Base-by-base conservation (phyloP, 2,113 vertebrate genomes). In the Rhinogobius similis region DNA sequence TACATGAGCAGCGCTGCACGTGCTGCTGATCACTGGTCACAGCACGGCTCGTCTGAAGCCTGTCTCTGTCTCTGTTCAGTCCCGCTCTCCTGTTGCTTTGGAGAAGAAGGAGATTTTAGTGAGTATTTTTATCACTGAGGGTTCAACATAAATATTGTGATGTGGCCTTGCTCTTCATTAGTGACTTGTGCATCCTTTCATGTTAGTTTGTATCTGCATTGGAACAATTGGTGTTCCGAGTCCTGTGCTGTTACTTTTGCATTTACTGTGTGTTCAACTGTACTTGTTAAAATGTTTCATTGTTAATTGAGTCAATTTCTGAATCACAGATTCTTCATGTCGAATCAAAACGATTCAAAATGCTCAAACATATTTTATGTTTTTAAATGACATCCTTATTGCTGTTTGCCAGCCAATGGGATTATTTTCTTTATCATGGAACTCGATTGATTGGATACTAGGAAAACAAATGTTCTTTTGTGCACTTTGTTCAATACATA, bases 71-170 rank as follows among this genome's bases (percentile, higher is more conserved):
- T 84, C 80, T 87, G 88, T 87, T 77, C 81, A 94, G 93, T 94
- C 89, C 92, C 90, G 53, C 92, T 94, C 77, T 93, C 93, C 85
- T 94, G 93, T 94, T 94, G 93, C 92, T 93, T 94, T 87, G 93
- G 93, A 87, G 93, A 94, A 86, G 93, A 93, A 87, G 85, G 88
- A 82, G 93, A 94, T 86, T 94, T 94, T 84, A 93, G 92, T 93
- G 92, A 94, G 92, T 94, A 92, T 91, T 27, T 27, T 56, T 14
- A 56, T 87, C 85, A 87, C 91, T 89, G 91, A 84, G 73, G 82
- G 76, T 62, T 82, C 69, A 41, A 68, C 24, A 55, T 78, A 26
- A 77, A 52, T 76, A 72, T 83, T 59, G 82, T 91, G 86, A 70
- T 76, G 82, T 80, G 73, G 62, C 67, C 67, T 50, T 77, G 82